These are phyloP conservation scores for Tragelaphus buxtoni DNA, from an alignment of 2,113 vertebrate genomes.

Conservation along the genomic window DNA sequence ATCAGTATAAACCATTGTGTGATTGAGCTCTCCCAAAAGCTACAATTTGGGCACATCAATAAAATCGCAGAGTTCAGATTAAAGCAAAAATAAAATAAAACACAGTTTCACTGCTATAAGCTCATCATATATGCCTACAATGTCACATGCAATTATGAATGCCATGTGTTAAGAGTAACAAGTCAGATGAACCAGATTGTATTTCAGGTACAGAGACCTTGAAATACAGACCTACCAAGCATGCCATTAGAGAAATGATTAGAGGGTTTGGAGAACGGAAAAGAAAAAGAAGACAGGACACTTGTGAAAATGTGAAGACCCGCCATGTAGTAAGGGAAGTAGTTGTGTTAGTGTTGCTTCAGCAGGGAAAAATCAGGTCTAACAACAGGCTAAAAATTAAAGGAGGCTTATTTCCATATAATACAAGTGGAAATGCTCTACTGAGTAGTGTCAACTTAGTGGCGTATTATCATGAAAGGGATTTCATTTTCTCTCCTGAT, in stretches of 20 bases:
- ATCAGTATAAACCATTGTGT: not conserved
- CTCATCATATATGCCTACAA: not conserved
- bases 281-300: not conserved
- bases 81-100: constrained; percentile 12
- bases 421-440: not conserved
- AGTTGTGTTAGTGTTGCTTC: not conserved
- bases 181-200: not conserved
- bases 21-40: not conserved
- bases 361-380: not conserved
- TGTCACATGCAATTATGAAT: not conserved
- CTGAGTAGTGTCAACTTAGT: not conserved
- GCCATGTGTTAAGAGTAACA: not conserved
- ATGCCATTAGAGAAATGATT: not conserved
- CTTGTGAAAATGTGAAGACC: not conserved
- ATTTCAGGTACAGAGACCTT: not conserved
- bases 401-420: not conserved
- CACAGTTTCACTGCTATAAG: not conserved
- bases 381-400: not conserved
- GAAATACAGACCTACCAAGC: not conserved
- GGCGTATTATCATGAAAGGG: not conserved
- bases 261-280: not conserved
- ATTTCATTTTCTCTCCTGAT: not conserved
- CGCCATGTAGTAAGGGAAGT: not conserved
- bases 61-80: not conserved
- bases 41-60: not conserved